Evolutionary conservation across 2,113 vertebrate species (phyloP).

Genomic region (Potamarius usumacintae): DNA sequence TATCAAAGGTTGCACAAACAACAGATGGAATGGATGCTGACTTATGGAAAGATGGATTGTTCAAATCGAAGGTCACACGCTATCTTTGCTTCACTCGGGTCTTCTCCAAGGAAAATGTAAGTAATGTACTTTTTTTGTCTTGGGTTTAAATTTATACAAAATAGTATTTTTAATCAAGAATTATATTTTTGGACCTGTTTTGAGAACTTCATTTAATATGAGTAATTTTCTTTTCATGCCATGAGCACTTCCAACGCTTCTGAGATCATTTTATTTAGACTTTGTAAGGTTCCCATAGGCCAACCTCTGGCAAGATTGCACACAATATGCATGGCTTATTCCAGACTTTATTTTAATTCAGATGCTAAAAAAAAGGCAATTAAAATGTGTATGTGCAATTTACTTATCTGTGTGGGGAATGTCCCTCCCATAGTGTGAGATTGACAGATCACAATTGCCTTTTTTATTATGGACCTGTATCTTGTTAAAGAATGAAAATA

Average conservation of each 20-base stretch:
- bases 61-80: slow-evolving; percentile 98
- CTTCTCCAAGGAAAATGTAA: slow-evolving; percentile 98
- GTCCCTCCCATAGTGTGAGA: too few species aligned
- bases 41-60: slow-evolving; percentile 97
- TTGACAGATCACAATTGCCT: too few species aligned
- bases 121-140: slow-evolving; percentile 55
- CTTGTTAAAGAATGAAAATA: too few species aligned
- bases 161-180: not conserved
- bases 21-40: slow-evolving; percentile 96
- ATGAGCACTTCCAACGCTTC: not conserved
- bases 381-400: too few species aligned
- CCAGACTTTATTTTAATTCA: not conserved
- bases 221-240: not conserved
- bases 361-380: too few species aligned
- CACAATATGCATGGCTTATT: not conserved
- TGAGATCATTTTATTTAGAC: not conserved
- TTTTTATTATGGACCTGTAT: too few species aligned
- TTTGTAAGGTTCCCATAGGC: not conserved
- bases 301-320: not conserved
- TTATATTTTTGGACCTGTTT: not conserved
- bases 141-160: not conserved
- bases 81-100: slow-evolving; percentile 97
- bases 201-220: not conserved
- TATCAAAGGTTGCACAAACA: slow-evolving; percentile 86
- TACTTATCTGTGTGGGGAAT: too few species aligned